A percentile compares a stretch with the other conserved stretches of the same genome.
These are phyloP conservation scores for Vanessa tameamea DNA, from an alignment of 1,140 invertebrate genomes.

Conservation along the genomic window DNA sequence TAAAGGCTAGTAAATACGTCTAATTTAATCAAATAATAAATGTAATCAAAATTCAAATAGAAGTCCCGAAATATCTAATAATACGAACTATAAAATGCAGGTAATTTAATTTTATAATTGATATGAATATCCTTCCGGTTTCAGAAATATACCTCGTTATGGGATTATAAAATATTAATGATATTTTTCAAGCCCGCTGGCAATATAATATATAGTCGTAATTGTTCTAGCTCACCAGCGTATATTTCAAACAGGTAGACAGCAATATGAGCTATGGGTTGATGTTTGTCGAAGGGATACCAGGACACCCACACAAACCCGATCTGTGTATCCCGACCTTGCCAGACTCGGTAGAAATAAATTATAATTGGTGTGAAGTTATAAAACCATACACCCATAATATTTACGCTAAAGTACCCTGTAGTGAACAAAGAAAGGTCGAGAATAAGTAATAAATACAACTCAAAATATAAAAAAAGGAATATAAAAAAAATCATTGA, in stretches of 20 bases:
- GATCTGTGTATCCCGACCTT: conserved; percentile 50
- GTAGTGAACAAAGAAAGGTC: conserved; percentile 9
- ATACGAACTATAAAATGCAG: too few species aligned
- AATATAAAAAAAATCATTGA: background rate
- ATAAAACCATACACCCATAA: conserved; percentile 67
- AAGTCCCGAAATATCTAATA: too few species aligned
- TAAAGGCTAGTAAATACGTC: too few species aligned
- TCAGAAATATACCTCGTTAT: background rate
- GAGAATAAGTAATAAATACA: background rate
- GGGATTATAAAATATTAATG: background rate
- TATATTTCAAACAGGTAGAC: conserved; percentile 74
- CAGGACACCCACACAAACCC: conserved; percentile 70
- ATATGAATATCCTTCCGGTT: too few species aligned
- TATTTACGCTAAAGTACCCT: conserved; percentile 69
- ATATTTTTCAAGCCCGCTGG: background rate
- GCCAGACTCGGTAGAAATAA: conserved; percentile 54
- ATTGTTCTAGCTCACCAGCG: conserved; percentile 50
- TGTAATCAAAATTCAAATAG: too few species aligned
- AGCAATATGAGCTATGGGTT: conserved; percentile 55
- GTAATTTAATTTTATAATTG: too few species aligned
- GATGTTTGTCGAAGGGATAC: conserved; percentile 73
- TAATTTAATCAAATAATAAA: too few species aligned
- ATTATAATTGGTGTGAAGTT: conserved; percentile 63
- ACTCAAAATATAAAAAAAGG: background rate
- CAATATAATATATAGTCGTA: background rate